Evolutionary conservation across 2,888 invertebrate species (phyloP).

Genomic region (Chrysotoxum bicinctum): DNA sequence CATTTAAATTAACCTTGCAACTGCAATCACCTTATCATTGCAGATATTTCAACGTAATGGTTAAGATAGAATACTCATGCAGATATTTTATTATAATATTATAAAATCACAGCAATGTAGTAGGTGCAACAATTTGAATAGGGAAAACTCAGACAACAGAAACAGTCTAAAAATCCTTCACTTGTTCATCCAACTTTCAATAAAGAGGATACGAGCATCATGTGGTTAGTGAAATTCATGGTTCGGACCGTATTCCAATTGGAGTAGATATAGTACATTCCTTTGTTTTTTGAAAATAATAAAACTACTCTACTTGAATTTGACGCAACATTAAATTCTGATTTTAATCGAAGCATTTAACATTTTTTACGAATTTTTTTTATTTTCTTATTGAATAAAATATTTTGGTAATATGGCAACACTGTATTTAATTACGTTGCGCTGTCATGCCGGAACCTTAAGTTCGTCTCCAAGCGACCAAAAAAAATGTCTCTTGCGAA

Average conservation of each 20-base stretch:
- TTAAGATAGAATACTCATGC: neutral
- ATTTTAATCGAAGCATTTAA: no score
- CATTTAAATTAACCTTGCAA: no score
- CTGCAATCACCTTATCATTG: constrained; percentile 29
- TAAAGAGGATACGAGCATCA: neutral
- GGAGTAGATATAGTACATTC: neutral
- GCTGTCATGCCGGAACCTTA: no score
- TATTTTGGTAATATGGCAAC: no score
- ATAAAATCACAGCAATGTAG: neutral
- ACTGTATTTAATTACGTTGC: no score
- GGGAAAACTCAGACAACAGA: neutral
- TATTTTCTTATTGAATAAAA: no score
- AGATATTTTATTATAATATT: neutral
- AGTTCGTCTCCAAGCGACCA: no score
- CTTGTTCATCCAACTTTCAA: neutral
- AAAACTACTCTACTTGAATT: no score
- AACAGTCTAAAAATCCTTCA: neutral
- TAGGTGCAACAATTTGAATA: neutral
- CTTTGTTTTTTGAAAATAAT: neutral
- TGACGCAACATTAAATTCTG: no score
- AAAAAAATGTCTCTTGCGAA: no score
- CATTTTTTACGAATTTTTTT: no score
- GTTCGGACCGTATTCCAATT: neutral
- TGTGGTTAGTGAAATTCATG: neutral
- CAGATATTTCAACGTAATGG: constrained; percentile 51